Evolutionary conservation across 92 coral and sea anemone genomes (phyloP), one percentile per base, ranked within the genome.

Genomic region (Palythoa caribaeorum): DNA sequence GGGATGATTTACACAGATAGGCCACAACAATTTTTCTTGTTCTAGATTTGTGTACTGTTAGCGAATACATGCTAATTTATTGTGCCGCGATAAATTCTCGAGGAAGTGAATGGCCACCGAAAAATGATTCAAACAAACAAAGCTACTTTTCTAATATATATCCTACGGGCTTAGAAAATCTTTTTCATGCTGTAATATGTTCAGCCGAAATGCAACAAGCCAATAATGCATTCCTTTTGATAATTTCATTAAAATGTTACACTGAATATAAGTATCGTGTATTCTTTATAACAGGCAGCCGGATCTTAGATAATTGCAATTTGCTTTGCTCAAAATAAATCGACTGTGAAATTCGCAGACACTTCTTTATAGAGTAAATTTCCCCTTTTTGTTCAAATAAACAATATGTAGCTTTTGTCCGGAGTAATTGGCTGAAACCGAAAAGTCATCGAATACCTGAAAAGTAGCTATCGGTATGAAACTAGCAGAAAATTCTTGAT

Each of bases 281-380:
- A 81, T 40, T 53, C 47, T 47, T 28, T 81, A 36, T 16, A 81
- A 6, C 55, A 88, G 75, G 52, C 77, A 78, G 84, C 93, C 94
- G 95, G 95, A 93, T 93, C 84, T 88, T 87, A 68, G 88, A 66
- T 93, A 93, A 93, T 93, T 93, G 94, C 79, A 91, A 91, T 93
- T 91, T 88, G 89, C 93, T 93, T 93, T 87, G 85, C 94, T 79
- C 83, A 91, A 81, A 91, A 91, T 91, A 91, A 92, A 93, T 93
- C 94, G 85, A 87, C 91, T 91, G 92, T 79, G 83, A 93, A 88
- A 84, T 65, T 73, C 84, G 90, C 88, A 93, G 86, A 87, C 72
- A 88, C 87, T 84, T 83, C 88, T 93, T 87, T 87, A 85, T 90
- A 84, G 87, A 89, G 86, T 88, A 69, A 86, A 87, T 83, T 88